A percentile compares a stretch with the other conserved stretches of the same genome.
These are phyloP conservation scores for Drosophila funebris DNA, from an alignment of 1,140 invertebrate genomes.

Conservation along the genomic window DNA sequence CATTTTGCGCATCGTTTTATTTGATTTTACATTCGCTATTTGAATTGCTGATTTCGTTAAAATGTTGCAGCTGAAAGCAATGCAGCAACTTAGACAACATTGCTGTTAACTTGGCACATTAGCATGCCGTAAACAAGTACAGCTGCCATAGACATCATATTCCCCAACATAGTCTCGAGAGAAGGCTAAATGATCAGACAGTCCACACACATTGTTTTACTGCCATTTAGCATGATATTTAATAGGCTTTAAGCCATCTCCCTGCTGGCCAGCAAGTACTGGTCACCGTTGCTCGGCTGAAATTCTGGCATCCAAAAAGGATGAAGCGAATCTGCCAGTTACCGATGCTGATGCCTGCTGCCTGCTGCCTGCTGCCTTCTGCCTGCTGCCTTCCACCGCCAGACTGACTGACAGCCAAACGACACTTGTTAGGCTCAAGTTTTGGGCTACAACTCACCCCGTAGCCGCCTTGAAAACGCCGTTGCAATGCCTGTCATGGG, in stretches of 20 bases:
- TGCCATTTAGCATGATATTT: slow-evolving; percentile 77
- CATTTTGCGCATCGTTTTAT: slow-evolving; percentile 45
- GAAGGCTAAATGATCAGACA: slow-evolving; percentile 5
- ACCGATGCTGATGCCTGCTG: not conserved
- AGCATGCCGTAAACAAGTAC: slow-evolving; percentile 47
- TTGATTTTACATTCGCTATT: slow-evolving; percentile 33
- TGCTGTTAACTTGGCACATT: slow-evolving; percentile 58
- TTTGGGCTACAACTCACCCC: slow-evolving; percentile 18
- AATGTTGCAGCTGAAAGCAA: slow-evolving; percentile 30
- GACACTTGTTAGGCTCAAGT: slow-evolving; percentile 78
- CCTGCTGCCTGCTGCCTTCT: slow-evolving; percentile 15
- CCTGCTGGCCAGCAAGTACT: slow-evolving; percentile 6
- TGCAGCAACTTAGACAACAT: slow-evolving; percentile 46
- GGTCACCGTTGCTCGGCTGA: slow-evolving; percentile 34
- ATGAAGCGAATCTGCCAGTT: slow-evolving; percentile 7
- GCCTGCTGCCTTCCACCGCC: not conserved
- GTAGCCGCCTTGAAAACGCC: slow-evolving; percentile 40
- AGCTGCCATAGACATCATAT: not conserved
- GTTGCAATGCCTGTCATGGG: slow-evolving; percentile 71
- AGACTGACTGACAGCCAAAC: slow-evolving; percentile 63
- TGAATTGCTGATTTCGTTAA: slow-evolving; percentile 54
- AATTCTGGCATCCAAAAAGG: slow-evolving; percentile 35
- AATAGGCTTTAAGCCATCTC: slow-evolving; percentile 62
- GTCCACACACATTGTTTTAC: slow-evolving; percentile 71
- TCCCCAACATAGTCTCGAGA: no score